A percentile compares a stretch with the other conserved stretches of the same genome.
Evolutionary conservation across 1,140 invertebrate genomes (phyloP).

Genomic region (Lucilia cuprina): DNA sequence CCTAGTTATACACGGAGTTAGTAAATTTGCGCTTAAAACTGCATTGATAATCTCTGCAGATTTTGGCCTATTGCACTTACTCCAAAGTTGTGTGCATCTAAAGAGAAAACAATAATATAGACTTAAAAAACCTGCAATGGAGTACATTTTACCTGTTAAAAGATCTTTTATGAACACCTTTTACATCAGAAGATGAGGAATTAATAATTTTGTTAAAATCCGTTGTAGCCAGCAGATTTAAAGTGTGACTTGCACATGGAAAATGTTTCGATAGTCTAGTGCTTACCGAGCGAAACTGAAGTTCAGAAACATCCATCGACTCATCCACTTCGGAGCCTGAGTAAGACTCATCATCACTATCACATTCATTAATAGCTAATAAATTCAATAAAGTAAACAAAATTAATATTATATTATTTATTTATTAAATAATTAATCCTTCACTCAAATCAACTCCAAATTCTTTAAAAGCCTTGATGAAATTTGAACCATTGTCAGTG

Average conservation of each 20-base stretch:
- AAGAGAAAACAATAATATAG: constrained; percentile 31
- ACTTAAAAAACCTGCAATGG: neutral
- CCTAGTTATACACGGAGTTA: constrained; percentile 41
- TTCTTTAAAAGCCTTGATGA: constrained; percentile 43
- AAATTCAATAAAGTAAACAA: neutral
- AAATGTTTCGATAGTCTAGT: constrained; percentile 31
- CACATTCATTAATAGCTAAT: neutral
- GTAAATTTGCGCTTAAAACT: constrained; percentile 36
- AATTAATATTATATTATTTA: neutral
- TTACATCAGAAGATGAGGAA: neutral
- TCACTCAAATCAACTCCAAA: constrained; percentile 34
- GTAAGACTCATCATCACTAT: constrained; percentile 10
- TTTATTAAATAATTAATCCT: constrained; percentile 4
- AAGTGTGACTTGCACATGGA: constrained; percentile 8
- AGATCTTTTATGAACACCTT: neutral
- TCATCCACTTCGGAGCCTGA: neutral
- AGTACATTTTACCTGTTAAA: neutral
- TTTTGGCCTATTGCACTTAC: constrained; percentile 40
- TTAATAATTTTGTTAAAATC: constrained; percentile 24
- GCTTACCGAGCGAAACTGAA: neutral
- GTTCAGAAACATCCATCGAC: neutral
- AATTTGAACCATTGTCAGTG: constrained; percentile 48
- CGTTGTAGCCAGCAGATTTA: constrained; percentile 2
- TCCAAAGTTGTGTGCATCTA: constrained; percentile 42
- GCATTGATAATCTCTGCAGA: constrained; percentile 40